These are phyloP conservation scores for Sminthopsis crassicaudata DNA, from an alignment of 2,113 vertebrate genomes.

Conservation along the genomic window DNA sequence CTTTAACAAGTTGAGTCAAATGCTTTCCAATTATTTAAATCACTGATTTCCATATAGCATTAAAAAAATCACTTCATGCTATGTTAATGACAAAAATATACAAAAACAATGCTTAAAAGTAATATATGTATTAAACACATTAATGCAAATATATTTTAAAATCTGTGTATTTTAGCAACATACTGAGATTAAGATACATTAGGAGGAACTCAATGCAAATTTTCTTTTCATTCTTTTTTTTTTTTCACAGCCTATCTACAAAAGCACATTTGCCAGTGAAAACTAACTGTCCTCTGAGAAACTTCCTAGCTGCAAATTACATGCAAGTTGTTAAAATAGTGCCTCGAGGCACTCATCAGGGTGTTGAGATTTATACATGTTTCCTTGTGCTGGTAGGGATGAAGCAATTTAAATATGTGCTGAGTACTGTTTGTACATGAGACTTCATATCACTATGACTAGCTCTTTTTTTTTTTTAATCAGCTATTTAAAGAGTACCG, in stretches of 20 bases:
- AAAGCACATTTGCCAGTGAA: constrained; percentile 44
- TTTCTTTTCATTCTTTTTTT: background rate
- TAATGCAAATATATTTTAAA: background rate
- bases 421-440: constrained; percentile 51
- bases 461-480: constrained; percentile 15
- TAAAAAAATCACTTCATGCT: background rate
- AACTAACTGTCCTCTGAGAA: constrained; percentile 3
- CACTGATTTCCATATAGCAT: background rate
- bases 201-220: background rate
- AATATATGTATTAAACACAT: background rate
- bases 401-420: constrained; percentile 69
- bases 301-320: constrained; percentile 60
- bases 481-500: background rate
- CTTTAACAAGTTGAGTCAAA: background rate
- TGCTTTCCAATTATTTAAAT: background rate
- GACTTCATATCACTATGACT: constrained; percentile 35
- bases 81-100: background rate
- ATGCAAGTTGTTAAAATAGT: constrained; percentile 45
- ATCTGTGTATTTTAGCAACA: background rate
- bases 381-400: constrained; percentile 66
- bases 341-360: constrained; percentile 69
- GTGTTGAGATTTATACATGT: constrained; percentile 47
- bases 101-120: background rate
- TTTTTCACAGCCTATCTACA: background rate
- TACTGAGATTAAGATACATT: background rate